Conservation (phyloP, 2,888 invertebrate species). For the Xanthorhoe designata region DNA sequence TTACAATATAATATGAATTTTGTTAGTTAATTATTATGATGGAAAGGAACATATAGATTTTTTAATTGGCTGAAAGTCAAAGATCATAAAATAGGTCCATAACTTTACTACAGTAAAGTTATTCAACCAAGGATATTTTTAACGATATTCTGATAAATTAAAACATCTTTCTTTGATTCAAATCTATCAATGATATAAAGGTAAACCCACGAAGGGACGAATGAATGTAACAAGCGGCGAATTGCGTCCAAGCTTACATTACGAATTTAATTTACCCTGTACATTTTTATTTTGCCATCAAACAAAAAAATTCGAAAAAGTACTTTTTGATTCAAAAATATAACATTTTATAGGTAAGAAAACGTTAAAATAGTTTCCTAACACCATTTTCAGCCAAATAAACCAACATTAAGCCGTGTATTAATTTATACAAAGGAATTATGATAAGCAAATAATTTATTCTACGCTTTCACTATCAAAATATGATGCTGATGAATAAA, state of each 20-base stretch:
- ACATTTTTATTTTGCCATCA: conserved; percentile 56
- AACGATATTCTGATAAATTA: not conserved
- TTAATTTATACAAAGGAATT: conserved; percentile 1
- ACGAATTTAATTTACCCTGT: conserved; percentile 71
- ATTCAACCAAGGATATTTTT: not conserved
- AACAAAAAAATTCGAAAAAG: conserved; percentile 12
- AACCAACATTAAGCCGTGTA: not conserved
- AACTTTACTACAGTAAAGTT: too few species aligned
- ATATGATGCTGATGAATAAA: conserved; percentile 6
- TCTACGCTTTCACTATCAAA: conserved; percentile 6
- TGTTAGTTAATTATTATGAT: not conserved
- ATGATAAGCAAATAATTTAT: conserved; percentile 10
- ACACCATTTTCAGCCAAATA: conserved; percentile 2
- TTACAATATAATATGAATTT: conserved; percentile 6
- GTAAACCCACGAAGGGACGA: conserved; percentile 18
- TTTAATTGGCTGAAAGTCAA: not conserved
- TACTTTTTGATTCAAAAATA: conserved; percentile 6
- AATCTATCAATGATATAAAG: conserved; percentile 9
- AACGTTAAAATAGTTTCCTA: not conserved
- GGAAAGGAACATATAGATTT: not conserved
- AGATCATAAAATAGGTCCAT: too few species aligned
- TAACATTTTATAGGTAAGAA: not conserved
- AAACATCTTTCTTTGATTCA: conserved; percentile 10
- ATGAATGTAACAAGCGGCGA: conserved; percentile 28
- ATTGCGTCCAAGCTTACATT: conserved; percentile 36